Evolutionary conservation across 2,113 vertebrate species (phyloP).

Genomic region (Delphinus delphis): DNA sequence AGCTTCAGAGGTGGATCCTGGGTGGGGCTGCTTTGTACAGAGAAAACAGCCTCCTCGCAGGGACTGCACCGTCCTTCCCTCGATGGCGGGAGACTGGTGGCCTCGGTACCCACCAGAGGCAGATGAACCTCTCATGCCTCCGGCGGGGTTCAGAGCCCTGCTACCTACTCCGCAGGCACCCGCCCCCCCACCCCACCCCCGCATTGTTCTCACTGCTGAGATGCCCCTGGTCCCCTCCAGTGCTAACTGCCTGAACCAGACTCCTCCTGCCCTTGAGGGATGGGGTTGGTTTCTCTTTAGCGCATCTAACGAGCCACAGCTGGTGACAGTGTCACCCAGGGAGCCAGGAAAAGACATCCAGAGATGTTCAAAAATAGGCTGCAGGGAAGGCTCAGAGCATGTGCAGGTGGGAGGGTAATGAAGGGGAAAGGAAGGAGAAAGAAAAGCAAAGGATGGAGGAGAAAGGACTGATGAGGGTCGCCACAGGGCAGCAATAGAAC

Average conservation of each 20-base stretch:
- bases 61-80: not conserved
- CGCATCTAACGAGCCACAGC: not conserved
- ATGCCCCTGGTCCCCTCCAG: not conserved
- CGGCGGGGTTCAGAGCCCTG: not conserved
- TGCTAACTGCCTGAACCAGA: not conserved
- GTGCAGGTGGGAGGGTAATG: not conserved
- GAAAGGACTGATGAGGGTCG: accelerated
- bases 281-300: not conserved
- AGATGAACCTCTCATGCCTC: not conserved
- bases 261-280: not conserved
- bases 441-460: not conserved
- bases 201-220: not conserved
- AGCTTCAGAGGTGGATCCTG: not conserved
- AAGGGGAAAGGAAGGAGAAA: not conserved
- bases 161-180: not conserved
- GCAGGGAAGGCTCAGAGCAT: not conserved
- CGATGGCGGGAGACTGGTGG: accelerated
- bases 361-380: conserved; percentile 50
- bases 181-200: too few species aligned
- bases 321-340: not conserved
- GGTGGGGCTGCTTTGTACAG: not conserved
- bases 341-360: not conserved
- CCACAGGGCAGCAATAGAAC: not conserved
- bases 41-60: not conserved
- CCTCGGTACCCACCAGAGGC: not conserved